Conservation (phyloP, 2,888 invertebrate genomes). For the Palloptera scutellata region DNA sequence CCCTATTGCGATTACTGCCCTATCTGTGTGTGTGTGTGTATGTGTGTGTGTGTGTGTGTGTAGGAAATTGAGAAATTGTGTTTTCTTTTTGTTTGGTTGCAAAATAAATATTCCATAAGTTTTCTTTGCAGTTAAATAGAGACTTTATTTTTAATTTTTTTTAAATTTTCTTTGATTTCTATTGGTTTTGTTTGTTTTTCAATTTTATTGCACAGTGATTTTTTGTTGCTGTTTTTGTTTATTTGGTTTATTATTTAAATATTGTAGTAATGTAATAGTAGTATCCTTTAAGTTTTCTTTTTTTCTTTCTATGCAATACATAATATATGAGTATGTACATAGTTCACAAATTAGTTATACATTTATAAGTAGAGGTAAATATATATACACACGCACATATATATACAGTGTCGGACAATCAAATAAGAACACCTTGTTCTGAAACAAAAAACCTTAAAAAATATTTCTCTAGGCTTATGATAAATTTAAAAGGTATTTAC, state of each 20-base stretch:
- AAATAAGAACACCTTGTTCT: too few relatives aligned
- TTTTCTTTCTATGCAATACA: constrained; percentile 3
- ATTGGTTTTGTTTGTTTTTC: constrained; percentile 23
- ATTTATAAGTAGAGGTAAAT: constrained; percentile 32
- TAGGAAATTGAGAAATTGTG: neutral
- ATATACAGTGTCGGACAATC: too few relatives aligned
- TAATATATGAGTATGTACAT: constrained; percentile 36
- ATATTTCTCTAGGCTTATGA: too few relatives aligned
- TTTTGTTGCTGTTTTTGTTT: constrained; percentile 27
- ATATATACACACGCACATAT: constrained; percentile 40
- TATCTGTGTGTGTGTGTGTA: neutral
- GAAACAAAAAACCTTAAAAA: too few relatives aligned
- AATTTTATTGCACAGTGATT: constrained; percentile 12
- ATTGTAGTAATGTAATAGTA: neutral
- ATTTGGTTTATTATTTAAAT: constrained; percentile 10
- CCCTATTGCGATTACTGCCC: too few relatives aligned
- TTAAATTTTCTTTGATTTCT: constrained; percentile 37
- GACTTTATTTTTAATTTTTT: constrained; percentile 52
- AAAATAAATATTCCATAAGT: neutral
- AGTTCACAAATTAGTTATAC: constrained; percentile 30
- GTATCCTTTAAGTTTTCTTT: neutral
- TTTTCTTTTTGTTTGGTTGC: neutral
- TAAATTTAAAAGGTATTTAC: too few relatives aligned
- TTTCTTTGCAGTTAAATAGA: constrained; percentile 55
- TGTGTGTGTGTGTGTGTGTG: neutral